These are phyloP conservation scores for Callitettix versicolor DNA, from an alignment of 1,140 invertebrate genomes.

Conservation along the genomic window DNA sequence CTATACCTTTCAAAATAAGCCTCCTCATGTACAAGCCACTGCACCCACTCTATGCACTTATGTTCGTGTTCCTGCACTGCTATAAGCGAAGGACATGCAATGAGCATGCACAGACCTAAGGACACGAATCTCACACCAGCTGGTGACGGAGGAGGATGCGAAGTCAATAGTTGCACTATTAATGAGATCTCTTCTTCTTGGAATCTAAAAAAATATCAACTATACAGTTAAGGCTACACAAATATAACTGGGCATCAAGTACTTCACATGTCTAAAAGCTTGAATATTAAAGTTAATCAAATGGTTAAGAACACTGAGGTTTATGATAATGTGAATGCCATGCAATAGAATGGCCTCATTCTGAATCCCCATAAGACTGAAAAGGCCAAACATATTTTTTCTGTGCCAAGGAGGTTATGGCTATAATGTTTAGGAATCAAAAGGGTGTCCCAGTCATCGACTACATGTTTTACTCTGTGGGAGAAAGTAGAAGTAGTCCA, in stretches of 20 bases:
- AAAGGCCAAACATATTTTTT: no score
- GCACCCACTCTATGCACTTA: slow-evolving; percentile 86
- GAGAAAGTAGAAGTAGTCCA: no score
- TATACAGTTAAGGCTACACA: no score
- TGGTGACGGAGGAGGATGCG: slow-evolving; percentile 76
- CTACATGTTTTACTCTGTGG: no score
- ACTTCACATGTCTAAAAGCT: no score
- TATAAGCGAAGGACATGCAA: slow-evolving; percentile 84
- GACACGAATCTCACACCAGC: slow-evolving; percentile 89
- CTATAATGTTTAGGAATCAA: no score
- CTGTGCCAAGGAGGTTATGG: no score
- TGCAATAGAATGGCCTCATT: no score
- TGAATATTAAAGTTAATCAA: neutral
- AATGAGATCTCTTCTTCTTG: slow-evolving; percentile 84
- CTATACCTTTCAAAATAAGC: slow-evolving; percentile 62
- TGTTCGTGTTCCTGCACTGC: slow-evolving; percentile 67
- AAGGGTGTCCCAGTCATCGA: no score
- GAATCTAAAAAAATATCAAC: slow-evolving; percentile 48
- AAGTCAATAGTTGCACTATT: slow-evolving; percentile 75
- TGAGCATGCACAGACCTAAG: slow-evolving; percentile 85
- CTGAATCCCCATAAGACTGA: no score
- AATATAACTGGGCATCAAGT: no score
- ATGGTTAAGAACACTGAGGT: slow-evolving; percentile 12
- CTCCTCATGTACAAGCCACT: slow-evolving; percentile 85
- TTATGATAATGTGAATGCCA: no score